Percentiles rank a stretch among this genome's conserved stretches.
Conservation (phyloP, 2,888 invertebrate genomes). For the Agrotis ipsilon region DNA sequence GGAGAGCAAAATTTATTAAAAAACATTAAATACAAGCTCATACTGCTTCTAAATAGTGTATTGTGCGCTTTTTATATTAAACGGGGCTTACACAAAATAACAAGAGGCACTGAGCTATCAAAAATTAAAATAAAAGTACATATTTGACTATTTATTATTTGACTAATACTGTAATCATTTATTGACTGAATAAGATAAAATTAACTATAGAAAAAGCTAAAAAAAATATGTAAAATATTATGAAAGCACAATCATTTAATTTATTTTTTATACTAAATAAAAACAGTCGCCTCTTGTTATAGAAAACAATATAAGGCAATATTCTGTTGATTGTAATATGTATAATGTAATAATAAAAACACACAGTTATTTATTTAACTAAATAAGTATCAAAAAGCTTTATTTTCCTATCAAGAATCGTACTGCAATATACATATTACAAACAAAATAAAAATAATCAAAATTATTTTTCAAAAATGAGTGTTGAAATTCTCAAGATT, state of each 20-base stretch:
- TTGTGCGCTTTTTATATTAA: slow-evolving; percentile 72
- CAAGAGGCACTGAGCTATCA: slow-evolving; percentile 39
- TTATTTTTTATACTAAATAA: slow-evolving; percentile 12
- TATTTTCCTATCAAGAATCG: slow-evolving; percentile 57
- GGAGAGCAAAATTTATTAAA: slow-evolving; percentile 66
- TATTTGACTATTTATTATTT: not conserved
- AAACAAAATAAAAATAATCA: slow-evolving; percentile 24
- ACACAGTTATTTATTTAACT: slow-evolving; percentile 27
- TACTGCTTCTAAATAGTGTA: slow-evolving; percentile 70
- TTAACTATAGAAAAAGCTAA: not conserved
- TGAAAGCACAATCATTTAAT: not conserved
- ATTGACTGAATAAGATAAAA: slow-evolving; percentile 15
- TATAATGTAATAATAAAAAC: slow-evolving; percentile 39
- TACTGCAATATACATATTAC: slow-evolving; percentile 56
- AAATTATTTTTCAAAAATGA: slow-evolving; percentile 56
- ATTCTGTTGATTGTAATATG: slow-evolving; percentile 56
- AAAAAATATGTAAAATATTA: not conserved
- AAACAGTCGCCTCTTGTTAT: slow-evolving; percentile 44
- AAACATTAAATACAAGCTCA: slow-evolving; percentile 66
- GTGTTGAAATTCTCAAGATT: slow-evolving; percentile 46
- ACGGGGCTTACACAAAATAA: slow-evolving; percentile 47
- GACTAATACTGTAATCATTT: not conserved
- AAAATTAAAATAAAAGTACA: not conserved
- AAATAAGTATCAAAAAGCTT: slow-evolving; percentile 24
- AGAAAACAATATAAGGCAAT: slow-evolving; percentile 22